Evolutionary conservation across 2,113 vertebrate species (phyloP).

Genomic region (Gobio gobio): DNA sequence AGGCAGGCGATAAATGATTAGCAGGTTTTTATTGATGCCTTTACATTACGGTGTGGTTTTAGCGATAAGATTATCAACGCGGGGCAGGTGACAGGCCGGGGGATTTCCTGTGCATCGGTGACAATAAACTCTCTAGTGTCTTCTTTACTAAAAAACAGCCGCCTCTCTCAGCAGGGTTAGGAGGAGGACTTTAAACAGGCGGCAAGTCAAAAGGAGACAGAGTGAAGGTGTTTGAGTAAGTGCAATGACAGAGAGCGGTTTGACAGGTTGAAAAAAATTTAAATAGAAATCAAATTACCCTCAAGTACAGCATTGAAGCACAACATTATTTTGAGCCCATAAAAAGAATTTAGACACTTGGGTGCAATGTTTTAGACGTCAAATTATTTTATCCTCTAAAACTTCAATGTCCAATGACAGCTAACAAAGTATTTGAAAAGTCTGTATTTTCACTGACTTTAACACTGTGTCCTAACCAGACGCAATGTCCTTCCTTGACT

Average conservation of each 20-base stretch:
- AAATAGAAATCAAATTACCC: background rate
- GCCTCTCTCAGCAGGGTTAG: background rate
- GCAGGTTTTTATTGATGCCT: slow-evolving; percentile 35
- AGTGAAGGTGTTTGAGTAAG: background rate
- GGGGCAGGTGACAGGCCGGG: slow-evolving; percentile 10
- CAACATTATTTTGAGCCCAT: background rate
- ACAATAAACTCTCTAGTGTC: slow-evolving; percentile 12
- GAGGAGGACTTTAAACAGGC: background rate
- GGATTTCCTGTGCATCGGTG: slow-evolving; percentile 28
- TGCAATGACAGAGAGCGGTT: background rate
- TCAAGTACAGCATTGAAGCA: background rate
- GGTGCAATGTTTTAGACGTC: no score
- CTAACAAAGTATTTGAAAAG: no score
- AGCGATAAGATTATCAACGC: slow-evolving; percentile 6
- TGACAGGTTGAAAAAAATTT: background rate
- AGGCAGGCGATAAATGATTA: slow-evolving; percentile 48
- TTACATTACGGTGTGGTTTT: slow-evolving; percentile 7
- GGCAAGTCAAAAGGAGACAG: background rate
- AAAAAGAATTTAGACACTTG: background rate
- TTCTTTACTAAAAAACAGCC: background rate
- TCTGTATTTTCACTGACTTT: no score
- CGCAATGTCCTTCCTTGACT: no score
- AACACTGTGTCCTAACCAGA: no score
- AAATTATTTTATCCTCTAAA: no score
- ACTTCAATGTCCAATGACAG: no score